Percentiles rank a stretch among this genome's conserved stretches.
Evolutionary conservation across 1,140 invertebrate species (phyloP).

Genomic region (Onthophagus taurus): DNA sequence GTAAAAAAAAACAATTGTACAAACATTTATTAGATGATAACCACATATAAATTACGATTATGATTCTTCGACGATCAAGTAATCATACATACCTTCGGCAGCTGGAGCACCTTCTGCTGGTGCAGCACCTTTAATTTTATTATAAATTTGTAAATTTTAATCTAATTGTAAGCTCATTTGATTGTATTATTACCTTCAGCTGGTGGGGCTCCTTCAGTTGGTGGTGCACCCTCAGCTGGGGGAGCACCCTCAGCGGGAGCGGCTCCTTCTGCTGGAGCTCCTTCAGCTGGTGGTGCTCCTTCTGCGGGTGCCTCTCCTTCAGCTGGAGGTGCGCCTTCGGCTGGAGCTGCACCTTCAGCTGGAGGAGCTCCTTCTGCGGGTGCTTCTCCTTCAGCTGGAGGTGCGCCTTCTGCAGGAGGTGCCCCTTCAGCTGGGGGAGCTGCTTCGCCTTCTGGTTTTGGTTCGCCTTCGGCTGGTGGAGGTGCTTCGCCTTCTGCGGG

Average conservation of each 20-base stretch:
- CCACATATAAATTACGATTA: no score
- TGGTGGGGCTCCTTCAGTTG: slow-evolving; percentile 26
- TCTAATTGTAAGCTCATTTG: slow-evolving; percentile 17
- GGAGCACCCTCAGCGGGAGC: slow-evolving; percentile 23
- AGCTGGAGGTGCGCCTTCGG: slow-evolving; percentile 19
- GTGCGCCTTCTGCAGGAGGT: slow-evolving; percentile 25
- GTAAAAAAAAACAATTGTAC: no score
- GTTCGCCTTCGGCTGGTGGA: slow-evolving; percentile 34
- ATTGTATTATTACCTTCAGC: slow-evolving; percentile 19
- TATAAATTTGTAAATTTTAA: no score
- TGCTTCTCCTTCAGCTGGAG: slow-evolving; percentile 34
- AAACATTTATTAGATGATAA: no score
- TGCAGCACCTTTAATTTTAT: slow-evolving; percentile 24
- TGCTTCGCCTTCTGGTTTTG: slow-evolving; percentile 37
- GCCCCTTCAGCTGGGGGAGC: slow-evolving; percentile 40
- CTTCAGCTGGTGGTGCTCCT: slow-evolving; percentile 25
- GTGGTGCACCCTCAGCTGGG: slow-evolving; percentile 21
- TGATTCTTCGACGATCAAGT: no score
- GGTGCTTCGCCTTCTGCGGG: slow-evolving; percentile 18
- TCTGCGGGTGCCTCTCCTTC: slow-evolving; percentile 13
- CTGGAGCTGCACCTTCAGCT: slow-evolving; percentile 31
- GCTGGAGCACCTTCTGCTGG: slow-evolving; percentile 14
- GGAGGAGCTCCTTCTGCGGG: slow-evolving; percentile 15
- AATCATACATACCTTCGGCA: no score
- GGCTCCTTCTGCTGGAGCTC: slow-evolving; percentile 29